Conservation (phyloP, 2,797 vertebrate genomes). For the Australoheros facetus region DNA sequence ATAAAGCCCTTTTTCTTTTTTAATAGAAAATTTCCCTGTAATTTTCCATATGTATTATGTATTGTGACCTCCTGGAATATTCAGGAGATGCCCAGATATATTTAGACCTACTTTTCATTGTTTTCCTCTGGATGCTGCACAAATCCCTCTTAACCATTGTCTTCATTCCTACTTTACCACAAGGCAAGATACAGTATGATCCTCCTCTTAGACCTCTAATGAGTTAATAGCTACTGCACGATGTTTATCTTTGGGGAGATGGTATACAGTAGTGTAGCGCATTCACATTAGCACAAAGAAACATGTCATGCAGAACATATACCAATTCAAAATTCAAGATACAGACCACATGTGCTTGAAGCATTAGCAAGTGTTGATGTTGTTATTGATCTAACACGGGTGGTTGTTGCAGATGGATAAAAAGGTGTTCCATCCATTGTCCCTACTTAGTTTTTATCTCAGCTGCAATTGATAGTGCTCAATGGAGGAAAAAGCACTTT, state of each 20-base stretch:
- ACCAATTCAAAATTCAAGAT: slow-evolving; percentile 49
- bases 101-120: slow-evolving; percentile 23
- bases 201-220: slow-evolving; percentile 58
- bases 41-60: neutral
- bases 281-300: slow-evolving; percentile 25
- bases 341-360: slow-evolving; percentile 29
- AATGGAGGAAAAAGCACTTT: slow-evolving; percentile 57
- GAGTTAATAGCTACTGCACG: slow-evolving; percentile 62
- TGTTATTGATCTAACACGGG: slow-evolving; percentile 60
- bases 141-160: slow-evolving; percentile 39
- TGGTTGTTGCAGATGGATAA: slow-evolving; percentile 56
- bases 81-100: slow-evolving; percentile 23
- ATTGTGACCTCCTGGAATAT: slow-evolving; percentile 18
- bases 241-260: slow-evolving; percentile 51
- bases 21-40: neutral
- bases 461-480: slow-evolving; percentile 37
- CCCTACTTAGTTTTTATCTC: slow-evolving; percentile 51
- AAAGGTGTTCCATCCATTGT: slow-evolving; percentile 57
- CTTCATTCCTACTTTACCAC: slow-evolving; percentile 26
- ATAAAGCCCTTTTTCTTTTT: neutral
- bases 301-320: slow-evolving; percentile 7
- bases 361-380: slow-evolving; percentile 64
- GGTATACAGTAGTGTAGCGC: slow-evolving; percentile 23
- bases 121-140: slow-evolving; percentile 41
- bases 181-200: slow-evolving; percentile 44